These are phyloP conservation scores for Germaria angustata DNA, from an alignment of 2,888 invertebrate genomes.

Conservation along the genomic window DNA sequence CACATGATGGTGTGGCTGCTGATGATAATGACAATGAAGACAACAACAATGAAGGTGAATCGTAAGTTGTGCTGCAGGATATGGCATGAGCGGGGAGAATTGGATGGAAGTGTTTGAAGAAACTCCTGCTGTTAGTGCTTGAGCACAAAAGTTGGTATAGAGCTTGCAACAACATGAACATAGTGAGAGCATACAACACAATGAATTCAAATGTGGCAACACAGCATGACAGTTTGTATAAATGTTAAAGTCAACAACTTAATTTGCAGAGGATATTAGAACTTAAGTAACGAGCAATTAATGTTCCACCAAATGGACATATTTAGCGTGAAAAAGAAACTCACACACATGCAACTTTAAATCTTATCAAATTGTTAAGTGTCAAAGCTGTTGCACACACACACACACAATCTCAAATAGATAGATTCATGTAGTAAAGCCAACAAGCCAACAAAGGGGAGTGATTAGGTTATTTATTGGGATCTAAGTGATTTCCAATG, in stretches of 20 bases:
- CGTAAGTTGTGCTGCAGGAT: background rate
- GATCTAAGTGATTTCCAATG: constrained; percentile 80
- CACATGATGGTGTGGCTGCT: constrained; percentile 21
- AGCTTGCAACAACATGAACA: constrained; percentile 44
- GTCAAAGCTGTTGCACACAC: constrained; percentile 32
- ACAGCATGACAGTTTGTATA: constrained; percentile 76
- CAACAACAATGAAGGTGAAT: constrained; percentile 22
- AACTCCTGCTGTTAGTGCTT: constrained; percentile 61
- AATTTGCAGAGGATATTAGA: constrained; percentile 80
- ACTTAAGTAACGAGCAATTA: constrained; percentile 81
- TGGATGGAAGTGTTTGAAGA: constrained; percentile 11
- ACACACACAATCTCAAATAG: background rate
- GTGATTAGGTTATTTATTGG: constrained; percentile 79
- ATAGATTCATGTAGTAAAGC: constrained; percentile 20
- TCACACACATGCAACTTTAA: constrained; percentile 17
- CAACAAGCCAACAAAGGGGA: constrained; percentile 64
- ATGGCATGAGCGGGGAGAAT: background rate
- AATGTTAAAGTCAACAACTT: constrained; percentile 78
- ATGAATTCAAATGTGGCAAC: constrained; percentile 68
- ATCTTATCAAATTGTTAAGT: constrained; percentile 13
- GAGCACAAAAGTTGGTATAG: constrained; percentile 43
- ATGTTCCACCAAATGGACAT: constrained; percentile 76
- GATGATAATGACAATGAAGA: constrained; percentile 27
- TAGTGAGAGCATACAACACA: constrained; percentile 33
- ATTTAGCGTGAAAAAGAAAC: constrained; percentile 67